Conservation (phyloP, 2,797 vertebrate species). For the Clarias laeviceps region DNA sequence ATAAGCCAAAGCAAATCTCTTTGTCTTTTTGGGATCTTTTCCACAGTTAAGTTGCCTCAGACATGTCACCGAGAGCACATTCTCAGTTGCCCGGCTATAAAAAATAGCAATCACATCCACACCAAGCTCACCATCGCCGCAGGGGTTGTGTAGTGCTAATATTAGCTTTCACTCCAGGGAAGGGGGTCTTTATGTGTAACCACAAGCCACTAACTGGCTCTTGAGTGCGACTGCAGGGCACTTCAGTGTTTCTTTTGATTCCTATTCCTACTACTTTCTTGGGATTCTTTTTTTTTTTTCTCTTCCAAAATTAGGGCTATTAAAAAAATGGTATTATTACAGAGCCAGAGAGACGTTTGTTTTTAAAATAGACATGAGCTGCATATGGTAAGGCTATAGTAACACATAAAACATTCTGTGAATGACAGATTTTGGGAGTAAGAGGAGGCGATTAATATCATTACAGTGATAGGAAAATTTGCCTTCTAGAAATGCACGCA, state of each 20-base stretch:
- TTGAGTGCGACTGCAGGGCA: constrained; percentile 30
- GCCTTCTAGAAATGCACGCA: background rate
- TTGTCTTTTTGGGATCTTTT: constrained; percentile 41
- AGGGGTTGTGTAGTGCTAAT: constrained; percentile 27
- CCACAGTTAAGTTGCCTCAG: constrained; percentile 29
- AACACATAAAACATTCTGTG: constrained; percentile 34
- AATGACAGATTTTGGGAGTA: constrained; percentile 40
- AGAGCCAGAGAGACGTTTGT: constrained; percentile 19
- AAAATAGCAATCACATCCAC: constrained; percentile 24
- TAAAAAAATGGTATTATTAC: constrained; percentile 30
- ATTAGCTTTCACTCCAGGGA: constrained; percentile 41
- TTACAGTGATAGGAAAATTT: constrained; percentile 27
- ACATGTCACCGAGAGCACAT: constrained; percentile 20
- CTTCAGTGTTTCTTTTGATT: constrained; percentile 26
- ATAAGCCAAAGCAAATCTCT: constrained; percentile 55
- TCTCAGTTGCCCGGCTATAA: background rate
- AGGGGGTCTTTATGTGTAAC: constrained; percentile 26
- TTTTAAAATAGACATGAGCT: constrained; percentile 39
- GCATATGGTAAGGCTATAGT: constrained; percentile 30
- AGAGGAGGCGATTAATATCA: constrained; percentile 6
- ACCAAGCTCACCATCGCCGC: constrained; percentile 14
- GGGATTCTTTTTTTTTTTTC: constrained; percentile 36
- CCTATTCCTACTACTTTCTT: constrained; percentile 35
- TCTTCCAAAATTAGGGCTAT: constrained; percentile 39
- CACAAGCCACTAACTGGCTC: constrained; percentile 47